A percentile compares a stretch with the other conserved stretches of the same genome.
phyloP scores from a whole-genome alignment of 2,797 vertebrate species.

The Lacerta viridis region DNA sequence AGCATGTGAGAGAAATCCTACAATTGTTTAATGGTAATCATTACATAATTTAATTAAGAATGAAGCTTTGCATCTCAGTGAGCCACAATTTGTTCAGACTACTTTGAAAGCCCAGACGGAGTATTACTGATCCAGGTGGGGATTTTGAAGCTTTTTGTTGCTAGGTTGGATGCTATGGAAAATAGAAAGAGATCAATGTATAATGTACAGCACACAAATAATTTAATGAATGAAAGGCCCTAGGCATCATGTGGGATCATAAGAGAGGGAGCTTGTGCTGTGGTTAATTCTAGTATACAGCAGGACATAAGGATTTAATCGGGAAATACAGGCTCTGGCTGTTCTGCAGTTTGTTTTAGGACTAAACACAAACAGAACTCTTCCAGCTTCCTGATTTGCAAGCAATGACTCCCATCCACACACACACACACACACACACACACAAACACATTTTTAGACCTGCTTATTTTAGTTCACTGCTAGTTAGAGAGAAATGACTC shows the following conservation, averaged over 20 bases:
- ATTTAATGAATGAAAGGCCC: neutral
- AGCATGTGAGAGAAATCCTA: neutral
- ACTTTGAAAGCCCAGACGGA: constrained; percentile 24
- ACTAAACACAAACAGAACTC: neutral
- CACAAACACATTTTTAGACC: too few species aligned
- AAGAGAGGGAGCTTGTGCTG: neutral
- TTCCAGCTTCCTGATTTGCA: neutral
- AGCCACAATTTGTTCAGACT: constrained; percentile 37
- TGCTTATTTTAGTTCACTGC: too few species aligned
- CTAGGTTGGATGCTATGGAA: constrained; percentile 4
- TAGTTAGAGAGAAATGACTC: too few species aligned
- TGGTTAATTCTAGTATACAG: neutral
- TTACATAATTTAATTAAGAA: constrained; percentile 26
- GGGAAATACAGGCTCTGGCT: neutral
- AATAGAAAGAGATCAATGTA: neutral
- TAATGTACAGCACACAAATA: neutral
- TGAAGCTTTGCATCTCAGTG: constrained; percentile 16
- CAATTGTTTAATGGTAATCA: constrained; percentile 24
- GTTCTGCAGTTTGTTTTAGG: neutral
- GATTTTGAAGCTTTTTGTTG: neutral
- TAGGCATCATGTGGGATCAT: neutral
- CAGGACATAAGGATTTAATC: neutral
- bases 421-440: too few species aligned
- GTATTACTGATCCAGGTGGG: constrained; percentile 25
- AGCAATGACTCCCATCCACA: neutral